These are phyloP conservation scores for Eucidaris tribuloides DNA, from an alignment of 35 echinoderm and acorn worm genomes.

Conservation along the genomic window DNA sequence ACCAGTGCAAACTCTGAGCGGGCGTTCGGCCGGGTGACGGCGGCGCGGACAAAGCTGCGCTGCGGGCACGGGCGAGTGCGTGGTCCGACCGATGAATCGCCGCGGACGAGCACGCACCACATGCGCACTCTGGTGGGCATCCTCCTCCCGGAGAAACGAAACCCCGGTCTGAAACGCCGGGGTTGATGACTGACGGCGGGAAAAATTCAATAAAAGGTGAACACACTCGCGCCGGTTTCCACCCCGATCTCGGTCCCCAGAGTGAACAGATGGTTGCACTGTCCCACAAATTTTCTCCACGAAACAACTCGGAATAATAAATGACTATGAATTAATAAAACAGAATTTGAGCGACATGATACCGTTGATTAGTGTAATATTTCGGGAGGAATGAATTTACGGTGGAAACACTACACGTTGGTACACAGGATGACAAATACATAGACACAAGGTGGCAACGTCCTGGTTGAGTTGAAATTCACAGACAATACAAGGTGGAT, in stretches of 20 bases:
- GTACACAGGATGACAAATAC: too few species aligned
- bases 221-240: background rate
- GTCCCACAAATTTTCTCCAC: background rate
- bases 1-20: background rate
- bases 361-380: background rate
- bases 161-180: too few species aligned
- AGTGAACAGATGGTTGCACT: background rate
- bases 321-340: conserved; percentile 40
- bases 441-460: conserved; percentile 10
- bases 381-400: conserved; percentile 19
- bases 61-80: too few species aligned
- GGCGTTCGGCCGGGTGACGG: background rate
- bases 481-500: too few species aligned
- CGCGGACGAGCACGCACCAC: too few species aligned
- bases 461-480: too few species aligned
- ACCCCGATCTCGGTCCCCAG: background rate
- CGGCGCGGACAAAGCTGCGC: too few species aligned
- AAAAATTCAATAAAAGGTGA: conserved; percentile 18
- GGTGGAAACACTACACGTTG: background rate
- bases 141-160: too few species aligned
- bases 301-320: too few species aligned
- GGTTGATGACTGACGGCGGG: background rate
- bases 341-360: conserved; percentile 18
- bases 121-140: too few species aligned
- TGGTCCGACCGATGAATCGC: too few species aligned